These are phyloP conservation scores for Smittia aterrima DNA, from an alignment of 2,888 invertebrate species.

Conservation along the genomic window DNA sequence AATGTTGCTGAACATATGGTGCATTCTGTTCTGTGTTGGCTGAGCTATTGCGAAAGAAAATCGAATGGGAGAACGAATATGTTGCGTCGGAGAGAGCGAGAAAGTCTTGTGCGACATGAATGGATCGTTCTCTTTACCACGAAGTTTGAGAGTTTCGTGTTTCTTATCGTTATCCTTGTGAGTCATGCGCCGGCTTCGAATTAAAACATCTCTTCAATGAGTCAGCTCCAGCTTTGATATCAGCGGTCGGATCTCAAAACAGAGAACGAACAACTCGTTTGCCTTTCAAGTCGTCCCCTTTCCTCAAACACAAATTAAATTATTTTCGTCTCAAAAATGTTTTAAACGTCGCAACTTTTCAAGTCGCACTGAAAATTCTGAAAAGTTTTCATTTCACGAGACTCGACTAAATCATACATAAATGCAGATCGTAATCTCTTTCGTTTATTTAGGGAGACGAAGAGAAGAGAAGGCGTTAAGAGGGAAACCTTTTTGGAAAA, in stretches of 20 bases:
- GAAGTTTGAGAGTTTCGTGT: background rate
- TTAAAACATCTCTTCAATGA: constrained; percentile 4
- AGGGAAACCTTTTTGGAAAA: background rate
- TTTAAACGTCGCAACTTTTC: constrained; percentile 8
- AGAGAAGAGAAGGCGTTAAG: background rate
- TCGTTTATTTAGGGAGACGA: background rate
- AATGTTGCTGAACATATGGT: background rate
- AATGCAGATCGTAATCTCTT: constrained; percentile 36
- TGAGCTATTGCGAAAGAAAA: background rate
- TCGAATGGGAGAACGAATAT: background rate
- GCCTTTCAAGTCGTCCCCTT: background rate
- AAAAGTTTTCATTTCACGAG: constrained; percentile 4
- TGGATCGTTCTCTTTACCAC: background rate
- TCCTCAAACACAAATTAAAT: background rate
- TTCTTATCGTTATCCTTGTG: constrained; percentile 36
- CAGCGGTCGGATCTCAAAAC: constrained; percentile 37
- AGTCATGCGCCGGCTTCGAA: constrained; percentile 24
- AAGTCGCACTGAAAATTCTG: background rate
- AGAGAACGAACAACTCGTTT: background rate
- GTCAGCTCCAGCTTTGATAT: constrained; percentile 14
- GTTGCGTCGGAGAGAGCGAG: background rate
- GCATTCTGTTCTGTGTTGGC: background rate
- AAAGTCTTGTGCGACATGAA: background rate
- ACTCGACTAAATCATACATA: background rate
- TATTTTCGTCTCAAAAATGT: constrained; percentile 7